These are phyloP conservation scores for Zhengitettix transpicula DNA, from an alignment of 2,888 invertebrate species.

Conservation along the genomic window DNA sequence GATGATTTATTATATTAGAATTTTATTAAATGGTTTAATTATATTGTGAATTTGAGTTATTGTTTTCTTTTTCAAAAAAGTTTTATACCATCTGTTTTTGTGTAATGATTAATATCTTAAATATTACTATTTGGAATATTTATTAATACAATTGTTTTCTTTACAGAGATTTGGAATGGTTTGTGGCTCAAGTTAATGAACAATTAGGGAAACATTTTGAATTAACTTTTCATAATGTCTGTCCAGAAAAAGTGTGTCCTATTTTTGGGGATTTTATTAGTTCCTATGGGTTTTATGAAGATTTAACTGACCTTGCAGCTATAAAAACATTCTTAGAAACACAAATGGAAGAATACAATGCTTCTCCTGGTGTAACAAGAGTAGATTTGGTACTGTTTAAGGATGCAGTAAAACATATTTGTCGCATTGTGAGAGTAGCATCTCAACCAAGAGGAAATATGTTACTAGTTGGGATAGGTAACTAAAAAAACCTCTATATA, in stretches of 20 bases:
- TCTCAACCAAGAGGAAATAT: slow-evolving; percentile 69
- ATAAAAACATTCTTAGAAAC: slow-evolving; percentile 36
- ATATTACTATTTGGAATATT: background rate
- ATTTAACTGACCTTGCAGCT: slow-evolving; percentile 43
- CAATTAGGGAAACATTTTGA: slow-evolving; percentile 67
- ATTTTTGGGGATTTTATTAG: slow-evolving; percentile 71
- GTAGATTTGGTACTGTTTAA: slow-evolving; percentile 73
- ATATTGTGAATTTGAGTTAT: no score
- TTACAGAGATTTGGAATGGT: slow-evolving; percentile 59
- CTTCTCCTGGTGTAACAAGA: slow-evolving; percentile 54
- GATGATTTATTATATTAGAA: no score
- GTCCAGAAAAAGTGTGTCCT: slow-evolving; percentile 50
- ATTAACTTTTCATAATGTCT: slow-evolving; percentile 59
- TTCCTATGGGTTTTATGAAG: slow-evolving; percentile 61
- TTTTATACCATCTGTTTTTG: background rate
- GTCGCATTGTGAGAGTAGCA: slow-evolving; percentile 64
- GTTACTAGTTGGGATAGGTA: slow-evolving; percentile 66
- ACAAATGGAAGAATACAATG: slow-evolving; percentile 63
- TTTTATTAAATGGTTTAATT: no score
- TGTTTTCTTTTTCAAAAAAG: background rate
- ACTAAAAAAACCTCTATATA: no score
- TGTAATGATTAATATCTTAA: background rate
- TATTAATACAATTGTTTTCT: background rate
- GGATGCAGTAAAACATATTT: slow-evolving; percentile 75
- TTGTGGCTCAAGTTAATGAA: slow-evolving; percentile 49